Percentiles rank a stretch among this genome's conserved stretches.
These are phyloP conservation scores for Scomberomorus guttatus DNA, from an alignment of 2,797 vertebrate genomes.

Conservation along the genomic window DNA sequence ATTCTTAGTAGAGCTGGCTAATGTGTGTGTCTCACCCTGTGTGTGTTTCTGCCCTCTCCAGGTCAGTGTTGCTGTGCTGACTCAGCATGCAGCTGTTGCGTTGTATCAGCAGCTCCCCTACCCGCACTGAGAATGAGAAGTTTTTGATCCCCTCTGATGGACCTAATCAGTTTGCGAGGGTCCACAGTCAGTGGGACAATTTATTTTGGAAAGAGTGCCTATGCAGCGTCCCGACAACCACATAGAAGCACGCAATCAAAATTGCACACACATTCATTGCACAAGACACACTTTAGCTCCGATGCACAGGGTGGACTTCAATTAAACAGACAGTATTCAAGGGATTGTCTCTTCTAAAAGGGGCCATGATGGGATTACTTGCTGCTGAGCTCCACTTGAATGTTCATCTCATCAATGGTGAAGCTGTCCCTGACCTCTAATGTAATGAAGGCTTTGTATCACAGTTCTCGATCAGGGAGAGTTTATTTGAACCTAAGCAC, in stretches of 20 bases:
- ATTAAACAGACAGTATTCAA: conserved; percentile 27
- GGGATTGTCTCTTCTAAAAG: background rate
- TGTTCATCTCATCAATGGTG: background rate
- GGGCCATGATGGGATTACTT: background rate
- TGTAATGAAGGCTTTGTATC: conserved; percentile 21
- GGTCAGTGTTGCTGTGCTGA: conserved; percentile 71
- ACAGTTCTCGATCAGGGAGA: conserved; percentile 8
- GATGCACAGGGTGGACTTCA: conserved; percentile 16
- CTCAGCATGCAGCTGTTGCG: conserved; percentile 68
- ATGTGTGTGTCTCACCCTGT: background rate
- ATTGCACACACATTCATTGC: conserved; percentile 24
- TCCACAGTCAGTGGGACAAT: conserved; percentile 38
- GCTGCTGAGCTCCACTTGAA: conserved; percentile 27
- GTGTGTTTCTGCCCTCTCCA: conserved; percentile 63
- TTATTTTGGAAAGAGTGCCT: conserved; percentile 72
- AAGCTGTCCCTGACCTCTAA: conserved; percentile 18
- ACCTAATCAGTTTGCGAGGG: conserved; percentile 30
- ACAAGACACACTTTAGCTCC: conserved; percentile 35
- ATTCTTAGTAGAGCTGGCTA: background rate
- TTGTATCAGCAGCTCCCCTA: conserved; percentile 53
- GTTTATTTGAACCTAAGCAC: background rate
- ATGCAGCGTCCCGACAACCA: conserved; percentile 31
- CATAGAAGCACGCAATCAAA: conserved; percentile 14
- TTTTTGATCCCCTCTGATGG: conserved; percentile 37
- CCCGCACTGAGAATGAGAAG: conserved; percentile 31